Conservation (phyloP, 1,140 invertebrate species). For the Drosophila ironensis region DNA sequence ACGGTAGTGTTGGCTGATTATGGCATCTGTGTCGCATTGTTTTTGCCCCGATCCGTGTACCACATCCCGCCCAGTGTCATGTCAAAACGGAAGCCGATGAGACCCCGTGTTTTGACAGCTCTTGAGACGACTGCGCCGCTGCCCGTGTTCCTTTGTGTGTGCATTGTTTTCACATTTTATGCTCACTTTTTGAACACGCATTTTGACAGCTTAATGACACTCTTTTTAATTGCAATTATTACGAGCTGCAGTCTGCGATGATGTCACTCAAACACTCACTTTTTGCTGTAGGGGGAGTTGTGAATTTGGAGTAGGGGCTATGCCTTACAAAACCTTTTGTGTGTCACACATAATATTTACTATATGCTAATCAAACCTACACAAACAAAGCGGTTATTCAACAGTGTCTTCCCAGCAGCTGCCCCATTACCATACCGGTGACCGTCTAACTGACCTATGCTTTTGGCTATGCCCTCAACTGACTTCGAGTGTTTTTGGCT, state of each 20-base stretch:
- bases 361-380: slow-evolving; percentile 59
- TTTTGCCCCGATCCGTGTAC: slow-evolving; percentile 15
- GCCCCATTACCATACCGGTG: slow-evolving; percentile 46
- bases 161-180: slow-evolving; percentile 12
- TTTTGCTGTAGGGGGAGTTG: background rate
- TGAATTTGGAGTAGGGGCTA: slow-evolving; percentile 12
- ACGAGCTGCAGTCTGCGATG: slow-evolving; percentile 10
- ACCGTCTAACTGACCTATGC: slow-evolving; percentile 43
- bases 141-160: slow-evolving; percentile 1
- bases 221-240: slow-evolving; percentile 65
- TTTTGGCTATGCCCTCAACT: background rate
- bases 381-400: slow-evolving; percentile 51
- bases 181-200: slow-evolving; percentile 37
- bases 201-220: slow-evolving; percentile 51
- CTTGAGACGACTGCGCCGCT: slow-evolving; percentile 13
- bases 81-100: slow-evolving; percentile 71
- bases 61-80: slow-evolving; percentile 26
- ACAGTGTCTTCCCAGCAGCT: slow-evolving; percentile 43
- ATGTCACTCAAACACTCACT: slow-evolving; percentile 34
- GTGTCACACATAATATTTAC: slow-evolving; percentile 4
- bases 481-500: background rate
- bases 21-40: slow-evolving; percentile 61
- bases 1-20: slow-evolving; percentile 44
- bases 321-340: slow-evolving; percentile 30
- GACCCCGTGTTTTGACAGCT: slow-evolving; percentile 57